A percentile compares a stretch with the other conserved stretches of the same genome.
Evolutionary conservation across 2,113 vertebrate genomes (phyloP).

Genomic region (Datnioides undecimradiatus): DNA sequence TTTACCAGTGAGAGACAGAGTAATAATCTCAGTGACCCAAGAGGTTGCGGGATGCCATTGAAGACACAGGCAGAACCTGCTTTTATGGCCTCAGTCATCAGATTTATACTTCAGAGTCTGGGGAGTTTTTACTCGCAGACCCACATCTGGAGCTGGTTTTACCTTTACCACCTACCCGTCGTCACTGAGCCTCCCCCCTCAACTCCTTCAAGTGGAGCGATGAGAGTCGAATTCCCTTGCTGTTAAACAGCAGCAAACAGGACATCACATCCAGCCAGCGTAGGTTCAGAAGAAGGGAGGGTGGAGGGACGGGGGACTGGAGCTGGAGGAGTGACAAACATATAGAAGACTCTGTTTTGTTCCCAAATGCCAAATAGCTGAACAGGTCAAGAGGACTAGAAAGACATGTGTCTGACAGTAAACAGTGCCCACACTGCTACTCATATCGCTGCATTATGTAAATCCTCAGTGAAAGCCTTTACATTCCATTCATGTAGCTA

Average conservation of each 20-base stretch:
- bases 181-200: constrained; percentile 32
- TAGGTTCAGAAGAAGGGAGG: background rate
- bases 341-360: constrained; percentile 1
- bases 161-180: constrained; percentile 12
- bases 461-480: constrained; percentile 60
- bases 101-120: constrained; percentile 40
- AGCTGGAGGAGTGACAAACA: background rate
- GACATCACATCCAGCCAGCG: constrained; percentile 24
- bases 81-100: constrained; percentile 41
- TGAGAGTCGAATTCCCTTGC: constrained; percentile 27
- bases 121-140: constrained; percentile 34
- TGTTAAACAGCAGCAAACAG: constrained; percentile 57
- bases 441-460: constrained; percentile 30
- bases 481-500: constrained; percentile 45
- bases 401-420: constrained; percentile 13
- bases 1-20: constrained; percentile 70
- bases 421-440: constrained; percentile 19
- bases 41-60: constrained; percentile 56
- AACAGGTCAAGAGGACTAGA: constrained; percentile 13
- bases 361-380: constrained; percentile 6
- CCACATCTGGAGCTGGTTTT: constrained; percentile 83
- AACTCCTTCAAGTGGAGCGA: background rate
- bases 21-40: constrained; percentile 64
- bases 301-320: background rate
- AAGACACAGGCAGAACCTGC: constrained; percentile 37